A percentile compares a stretch with the other conserved stretches of the same genome.
Evolutionary conservation across 2,797 vertebrate species (phyloP).

Genomic region (Arremon aurantiirostris): DNA sequence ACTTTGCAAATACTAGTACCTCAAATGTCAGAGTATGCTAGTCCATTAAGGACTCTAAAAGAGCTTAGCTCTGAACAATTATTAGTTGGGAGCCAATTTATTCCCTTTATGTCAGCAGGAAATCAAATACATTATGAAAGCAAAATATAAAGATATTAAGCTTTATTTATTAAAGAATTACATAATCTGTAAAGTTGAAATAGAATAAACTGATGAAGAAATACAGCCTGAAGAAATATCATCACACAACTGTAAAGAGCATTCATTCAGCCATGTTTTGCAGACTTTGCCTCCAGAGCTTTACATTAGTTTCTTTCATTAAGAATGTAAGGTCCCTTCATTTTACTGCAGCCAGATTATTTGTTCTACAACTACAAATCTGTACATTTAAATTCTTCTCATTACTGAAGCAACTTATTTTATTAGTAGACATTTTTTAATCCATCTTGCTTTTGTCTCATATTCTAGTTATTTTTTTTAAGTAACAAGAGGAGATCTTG

Average conservation of each 20-base stretch:
- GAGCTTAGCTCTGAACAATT: neutral
- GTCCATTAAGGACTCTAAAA: neutral
- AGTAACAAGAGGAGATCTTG: neutral
- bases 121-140: neutral
- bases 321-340: neutral
- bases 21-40: neutral
- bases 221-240: neutral
- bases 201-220: neutral
- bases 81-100: neutral
- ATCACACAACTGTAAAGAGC: neutral
- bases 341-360: neutral
- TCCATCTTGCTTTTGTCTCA: neutral
- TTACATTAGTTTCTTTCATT: neutral
- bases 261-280: neutral
- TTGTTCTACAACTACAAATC: neutral
- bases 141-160: neutral
- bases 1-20: slow-evolving; percentile 27
- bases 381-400: neutral
- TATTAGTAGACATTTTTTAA: neutral
- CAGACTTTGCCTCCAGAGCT: neutral
- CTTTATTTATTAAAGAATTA: neutral
- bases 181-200: neutral
- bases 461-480: neutral
- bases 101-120: neutral
- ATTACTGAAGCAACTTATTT: neutral